Conservation (phyloP, 2,113 vertebrate species). For the Diphyllodes magnificus region DNA sequence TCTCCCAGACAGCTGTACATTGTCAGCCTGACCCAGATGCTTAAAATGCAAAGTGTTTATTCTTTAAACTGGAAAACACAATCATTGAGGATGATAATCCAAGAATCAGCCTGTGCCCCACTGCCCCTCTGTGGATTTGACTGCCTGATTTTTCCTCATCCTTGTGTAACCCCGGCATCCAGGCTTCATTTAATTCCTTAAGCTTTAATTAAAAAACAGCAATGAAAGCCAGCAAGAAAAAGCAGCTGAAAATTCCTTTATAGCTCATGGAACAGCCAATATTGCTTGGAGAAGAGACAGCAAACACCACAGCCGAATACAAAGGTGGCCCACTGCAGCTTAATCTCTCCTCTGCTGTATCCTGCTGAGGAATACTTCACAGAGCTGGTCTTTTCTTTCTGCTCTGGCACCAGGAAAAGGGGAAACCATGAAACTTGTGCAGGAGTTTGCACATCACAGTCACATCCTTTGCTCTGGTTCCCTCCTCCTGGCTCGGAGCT, state of each 20-base stretch:
- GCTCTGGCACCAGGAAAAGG: not conserved
- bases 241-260: conserved; percentile 52
- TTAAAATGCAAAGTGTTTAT: conserved; percentile 40
- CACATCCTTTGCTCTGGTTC: not conserved
- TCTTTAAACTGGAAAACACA: conserved; percentile 10
- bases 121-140: conserved; percentile 16
- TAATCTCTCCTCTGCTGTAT: not conserved
- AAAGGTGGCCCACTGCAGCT: conserved; percentile 32
- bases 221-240: conserved; percentile 65
- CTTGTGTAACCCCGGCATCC: conserved; percentile 40
- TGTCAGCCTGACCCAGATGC: conserved; percentile 19
- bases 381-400: not conserved
- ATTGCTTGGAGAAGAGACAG: not conserved
- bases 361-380: not conserved
- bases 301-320: not conserved
- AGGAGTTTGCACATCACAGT: not conserved
- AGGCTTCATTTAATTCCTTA: conserved; percentile 67
- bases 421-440: not conserved
- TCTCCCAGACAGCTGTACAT: not conserved
- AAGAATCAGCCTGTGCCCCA: conserved; percentile 26
- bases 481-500: not conserved
- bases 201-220: conserved; percentile 68
- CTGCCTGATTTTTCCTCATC: conserved; percentile 46
- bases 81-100: conserved; percentile 41
- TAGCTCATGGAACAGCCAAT: conserved; percentile 3